Base-by-base conservation (phyloP, 2,888 invertebrate genomes). In the Hermodice carunculata region DNA sequence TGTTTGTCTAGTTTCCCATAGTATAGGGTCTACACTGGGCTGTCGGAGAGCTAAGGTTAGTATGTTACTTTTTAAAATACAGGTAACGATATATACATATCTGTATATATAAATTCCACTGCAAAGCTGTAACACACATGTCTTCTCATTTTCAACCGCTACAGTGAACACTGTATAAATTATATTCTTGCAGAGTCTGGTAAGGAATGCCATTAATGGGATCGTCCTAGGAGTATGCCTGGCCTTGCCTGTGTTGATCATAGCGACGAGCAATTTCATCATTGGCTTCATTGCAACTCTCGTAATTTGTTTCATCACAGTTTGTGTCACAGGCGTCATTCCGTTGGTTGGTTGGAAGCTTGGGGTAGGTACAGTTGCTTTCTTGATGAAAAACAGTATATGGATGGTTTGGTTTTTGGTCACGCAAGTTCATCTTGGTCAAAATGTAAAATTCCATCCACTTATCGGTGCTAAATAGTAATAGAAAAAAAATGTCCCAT, bases 261-360 rank as follows among this genome's bases (percentile, higher is more conserved):
- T 74, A 8, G 66, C 70, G n/a, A 74, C 75, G 6, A 37, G 58
- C 37, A 71, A 74, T 48, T 17, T 67, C 34, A 26, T 74, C 26
- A 32, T 76, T 3, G 74, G 75, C 14, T 22, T 58, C 34, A 24
- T 74, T 28, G 69, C 74, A 17, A 65, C 67, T 6, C 17, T 70
- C 14, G 49, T 59, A 19, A 73, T 74, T 24, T 17, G 48, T 24
- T 14, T 17, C 14, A 77, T 81, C 14, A 78, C 80, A 1, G 69
- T 77, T 1, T 76, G 77, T 59, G 79, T 83, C 17, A 61, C 82
- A 5, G 82, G 81, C 1, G 63, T 81, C 42, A 80, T 83, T 28
- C 80, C 82, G 0, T 52, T 83, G 17, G 75, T 70, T 0, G 84
- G 83, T 1, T 83, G 82, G 82, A 81, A 79, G 64, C 68, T 84